A percentile compares a stretch with the other conserved stretches of the same genome.
Evolutionary conservation across 2,888 invertebrate species (phyloP).

Genomic region (Papilio protenor): DNA sequence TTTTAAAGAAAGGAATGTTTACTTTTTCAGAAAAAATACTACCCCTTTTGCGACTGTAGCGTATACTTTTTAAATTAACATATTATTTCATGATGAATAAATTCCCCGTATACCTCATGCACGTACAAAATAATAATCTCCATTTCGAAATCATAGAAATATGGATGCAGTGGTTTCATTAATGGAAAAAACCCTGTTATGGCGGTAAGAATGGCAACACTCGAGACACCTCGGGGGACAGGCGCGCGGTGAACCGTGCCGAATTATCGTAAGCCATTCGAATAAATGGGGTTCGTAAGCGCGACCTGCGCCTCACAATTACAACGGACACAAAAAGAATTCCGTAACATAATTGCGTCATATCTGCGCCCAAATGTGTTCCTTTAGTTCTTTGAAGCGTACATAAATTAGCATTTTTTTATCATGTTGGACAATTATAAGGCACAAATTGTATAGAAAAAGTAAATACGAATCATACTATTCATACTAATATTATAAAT

Average conservation of each 20-base stretch:
- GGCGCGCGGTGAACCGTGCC: conserved; percentile 57
- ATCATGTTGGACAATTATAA: not conserved
- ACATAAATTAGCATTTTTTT: conserved; percentile 7
- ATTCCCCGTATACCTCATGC: not conserved
- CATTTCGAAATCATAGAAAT: conserved; percentile 26
- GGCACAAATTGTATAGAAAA: not conserved
- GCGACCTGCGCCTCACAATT: conserved; percentile 42
- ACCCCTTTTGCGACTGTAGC: not conserved
- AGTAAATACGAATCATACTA: too few species aligned
- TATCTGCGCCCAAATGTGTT: conserved; percentile 18
- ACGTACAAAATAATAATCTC: conserved; percentile 15
- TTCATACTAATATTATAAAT: too few species aligned
- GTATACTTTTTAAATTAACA: not conserved
- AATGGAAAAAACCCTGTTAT: conserved; percentile 38
- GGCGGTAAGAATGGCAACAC: conserved; percentile 38
- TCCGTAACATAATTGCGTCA: conserved; percentile 30
- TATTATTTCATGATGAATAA: conserved; percentile 14
- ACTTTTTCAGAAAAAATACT: not conserved
- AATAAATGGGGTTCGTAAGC: conserved; percentile 47
- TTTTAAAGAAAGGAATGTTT: not conserved
- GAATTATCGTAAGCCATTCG: conserved; percentile 52
- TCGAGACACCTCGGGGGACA: conserved; percentile 56
- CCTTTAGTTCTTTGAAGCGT: not conserved
- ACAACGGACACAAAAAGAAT: conserved; percentile 38
- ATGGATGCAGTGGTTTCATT: conserved; percentile 24